Conservation (phyloP, 1,140 invertebrate genomes). For the Phenacoccus solenopsis region DNA sequence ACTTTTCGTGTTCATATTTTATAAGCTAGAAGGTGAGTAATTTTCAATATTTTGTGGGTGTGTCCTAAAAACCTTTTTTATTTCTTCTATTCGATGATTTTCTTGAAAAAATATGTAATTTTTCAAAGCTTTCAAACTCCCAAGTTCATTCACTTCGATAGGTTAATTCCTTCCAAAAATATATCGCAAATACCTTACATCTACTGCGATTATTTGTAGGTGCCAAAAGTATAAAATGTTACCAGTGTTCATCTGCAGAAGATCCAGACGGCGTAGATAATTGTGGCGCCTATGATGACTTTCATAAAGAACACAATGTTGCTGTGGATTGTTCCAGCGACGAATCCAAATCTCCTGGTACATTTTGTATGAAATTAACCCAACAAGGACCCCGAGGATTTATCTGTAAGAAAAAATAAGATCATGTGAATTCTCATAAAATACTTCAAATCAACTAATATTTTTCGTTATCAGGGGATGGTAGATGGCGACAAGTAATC, state of each 20-base stretch:
- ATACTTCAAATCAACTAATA: not conserved
- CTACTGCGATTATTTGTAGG: not conserved
- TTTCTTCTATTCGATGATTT: too few species aligned
- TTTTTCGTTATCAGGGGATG: slow-evolving; percentile 56
- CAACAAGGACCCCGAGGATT: slow-evolving; percentile 81
- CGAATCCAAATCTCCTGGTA: slow-evolving; percentile 78
- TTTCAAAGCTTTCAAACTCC: too few species aligned
- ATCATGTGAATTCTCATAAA: not conserved
- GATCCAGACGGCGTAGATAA: slow-evolving; percentile 61
- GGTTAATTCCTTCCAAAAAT: too few species aligned
- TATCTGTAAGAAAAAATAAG: slow-evolving; percentile 55
- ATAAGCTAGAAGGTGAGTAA: not conserved
- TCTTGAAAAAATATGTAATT: too few species aligned
- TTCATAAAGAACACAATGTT: slow-evolving; percentile 64
- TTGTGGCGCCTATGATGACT: slow-evolving; percentile 74
- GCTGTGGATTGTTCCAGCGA: slow-evolving; percentile 79
- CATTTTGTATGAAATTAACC: slow-evolving; percentile 82
- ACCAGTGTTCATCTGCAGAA: slow-evolving; percentile 71
- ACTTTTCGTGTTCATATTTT: not conserved
- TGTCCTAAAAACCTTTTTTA: too few species aligned
- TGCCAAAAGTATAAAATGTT: slow-evolving; percentile 59
- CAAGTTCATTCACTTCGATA: too few species aligned
- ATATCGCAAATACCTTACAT: too few species aligned
- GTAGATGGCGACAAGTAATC: slow-evolving; percentile 82
- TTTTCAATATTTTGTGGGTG: not conserved